These are phyloP conservation scores for Limnephilus marmoratus DNA, from an alignment of 2,888 invertebrate species.

Conservation along the genomic window DNA sequence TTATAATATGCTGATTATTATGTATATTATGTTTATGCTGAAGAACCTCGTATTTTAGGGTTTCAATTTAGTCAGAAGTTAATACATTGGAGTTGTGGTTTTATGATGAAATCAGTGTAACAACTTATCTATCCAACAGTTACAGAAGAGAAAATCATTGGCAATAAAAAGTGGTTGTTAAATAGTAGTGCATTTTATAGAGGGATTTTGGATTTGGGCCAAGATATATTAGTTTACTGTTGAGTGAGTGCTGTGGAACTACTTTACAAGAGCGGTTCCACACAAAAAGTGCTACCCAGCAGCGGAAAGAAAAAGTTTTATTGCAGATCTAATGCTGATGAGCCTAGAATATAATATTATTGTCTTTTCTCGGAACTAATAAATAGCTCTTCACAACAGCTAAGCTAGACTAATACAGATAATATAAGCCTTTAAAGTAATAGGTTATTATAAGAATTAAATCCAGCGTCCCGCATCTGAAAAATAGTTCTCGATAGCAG, in stretches of 20 bases:
- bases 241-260: conserved; percentile 31
- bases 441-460: not conserved
- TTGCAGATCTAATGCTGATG: not conserved
- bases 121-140: conserved; percentile 39
- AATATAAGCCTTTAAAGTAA: not conserved
- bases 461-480: not conserved
- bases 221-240: conserved; percentile 45
- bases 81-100: not conserved
- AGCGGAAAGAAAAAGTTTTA: not conserved
- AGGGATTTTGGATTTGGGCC: conserved; percentile 32
- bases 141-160: conserved; percentile 50
- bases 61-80: not conserved
- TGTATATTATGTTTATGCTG: not conserved
- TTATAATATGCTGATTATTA: too few relatives aligned
- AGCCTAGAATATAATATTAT: not conserved
- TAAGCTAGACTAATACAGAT: not conserved
- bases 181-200: conserved; percentile 48
- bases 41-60: not conserved
- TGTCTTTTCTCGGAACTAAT: not conserved
- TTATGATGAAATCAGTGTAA: conserved; percentile 38
- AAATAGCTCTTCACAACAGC: not conserved
- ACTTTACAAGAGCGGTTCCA: not conserved
- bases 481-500: not conserved
- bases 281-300: not conserved
- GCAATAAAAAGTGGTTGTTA: conserved; percentile 47